phyloP scores from a whole-genome alignment of 2,113 vertebrate genomes.

The Cercocebus atys region DNA sequence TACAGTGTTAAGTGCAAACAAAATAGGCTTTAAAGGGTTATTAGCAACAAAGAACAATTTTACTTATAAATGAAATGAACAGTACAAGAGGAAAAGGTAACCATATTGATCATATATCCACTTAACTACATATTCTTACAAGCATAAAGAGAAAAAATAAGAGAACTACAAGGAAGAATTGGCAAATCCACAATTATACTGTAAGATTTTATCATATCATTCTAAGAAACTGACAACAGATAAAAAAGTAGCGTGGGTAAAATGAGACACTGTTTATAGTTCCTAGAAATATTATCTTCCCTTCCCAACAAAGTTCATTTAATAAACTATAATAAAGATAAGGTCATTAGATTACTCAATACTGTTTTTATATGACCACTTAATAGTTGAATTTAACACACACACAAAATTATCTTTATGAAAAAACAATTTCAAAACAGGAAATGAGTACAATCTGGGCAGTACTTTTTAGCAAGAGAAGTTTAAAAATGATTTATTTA shows the following conservation, averaged over 20 bases:
- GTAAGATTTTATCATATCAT: background rate
- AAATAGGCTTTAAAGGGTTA: background rate
- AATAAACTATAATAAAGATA: background rate
- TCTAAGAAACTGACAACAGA: background rate
- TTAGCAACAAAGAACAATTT: background rate
- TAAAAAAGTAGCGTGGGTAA: background rate
- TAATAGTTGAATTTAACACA: background rate
- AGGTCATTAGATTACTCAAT: background rate
- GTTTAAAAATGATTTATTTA: conserved; percentile 27
- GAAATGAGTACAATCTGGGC: background rate
- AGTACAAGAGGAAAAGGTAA: background rate
- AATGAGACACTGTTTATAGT: background rate
- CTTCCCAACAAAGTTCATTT: background rate
- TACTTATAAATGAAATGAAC: background rate
- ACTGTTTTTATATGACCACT: background rate
- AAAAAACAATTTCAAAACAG: background rate
- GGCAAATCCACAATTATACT: background rate
- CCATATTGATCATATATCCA: background rate
- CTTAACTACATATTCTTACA: background rate
- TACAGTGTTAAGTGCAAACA: background rate
- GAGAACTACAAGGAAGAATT: background rate
- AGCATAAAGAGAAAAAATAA: background rate
- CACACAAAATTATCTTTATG: background rate
- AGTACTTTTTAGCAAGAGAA: background rate
- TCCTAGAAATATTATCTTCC: conserved; percentile 14